Conservation (phyloP, 2,797 vertebrate species). For the Pseudochirops corinnae region DNA sequence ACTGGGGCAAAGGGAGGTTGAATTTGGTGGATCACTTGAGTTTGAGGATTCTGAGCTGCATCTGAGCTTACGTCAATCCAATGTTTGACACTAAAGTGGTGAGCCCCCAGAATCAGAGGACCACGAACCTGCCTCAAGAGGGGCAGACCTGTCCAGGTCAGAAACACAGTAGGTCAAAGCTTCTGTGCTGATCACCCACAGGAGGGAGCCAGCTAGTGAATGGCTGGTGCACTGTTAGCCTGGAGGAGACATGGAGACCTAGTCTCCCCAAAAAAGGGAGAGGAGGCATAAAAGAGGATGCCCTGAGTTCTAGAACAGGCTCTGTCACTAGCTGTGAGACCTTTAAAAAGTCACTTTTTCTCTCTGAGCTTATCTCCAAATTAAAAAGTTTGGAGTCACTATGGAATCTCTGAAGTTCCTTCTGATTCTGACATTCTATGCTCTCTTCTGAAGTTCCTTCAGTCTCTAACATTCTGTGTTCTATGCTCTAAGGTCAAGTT, state of each 20-base stretch:
- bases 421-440: background rate
- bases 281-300: background rate
- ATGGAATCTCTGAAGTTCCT: background rate
- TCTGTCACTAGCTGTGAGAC: background rate
- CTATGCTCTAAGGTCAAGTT: background rate
- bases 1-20: background rate
- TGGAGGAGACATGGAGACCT: background rate
- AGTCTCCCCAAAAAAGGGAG: background rate
- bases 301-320: background rate
- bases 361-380: background rate
- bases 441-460: background rate
- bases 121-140: background rate
- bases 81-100: background rate
- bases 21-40: background rate
- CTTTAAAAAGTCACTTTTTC: background rate
- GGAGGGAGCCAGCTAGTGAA: background rate
- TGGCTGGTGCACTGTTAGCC: background rate
- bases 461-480: background rate
- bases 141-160: background rate
- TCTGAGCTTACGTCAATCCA: background rate
- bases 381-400: background rate
- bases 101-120: background rate
- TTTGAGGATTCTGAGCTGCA: background rate
- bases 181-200: background rate
- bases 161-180: background rate